Evolutionary conservation across 2,113 vertebrate species (phyloP).

Genomic region (Mixornis gularis): DNA sequence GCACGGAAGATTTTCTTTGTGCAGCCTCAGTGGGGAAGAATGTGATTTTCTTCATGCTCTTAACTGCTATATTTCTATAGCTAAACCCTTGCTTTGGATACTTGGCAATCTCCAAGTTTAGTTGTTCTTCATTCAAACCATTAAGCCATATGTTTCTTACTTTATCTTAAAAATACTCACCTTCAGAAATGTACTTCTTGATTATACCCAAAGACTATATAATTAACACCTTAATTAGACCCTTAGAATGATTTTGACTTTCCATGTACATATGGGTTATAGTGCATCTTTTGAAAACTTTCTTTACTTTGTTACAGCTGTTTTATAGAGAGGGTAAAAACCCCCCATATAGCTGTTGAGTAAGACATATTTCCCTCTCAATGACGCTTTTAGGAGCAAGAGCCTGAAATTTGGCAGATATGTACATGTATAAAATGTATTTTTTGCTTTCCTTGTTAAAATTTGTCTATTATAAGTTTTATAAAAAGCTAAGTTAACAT

Average conservation of each 20-base stretch:
- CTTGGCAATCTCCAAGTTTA: background rate
- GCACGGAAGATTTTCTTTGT: background rate
- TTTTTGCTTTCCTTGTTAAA: background rate
- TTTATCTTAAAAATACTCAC: background rate
- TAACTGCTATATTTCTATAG: background rate
- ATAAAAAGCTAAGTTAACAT: background rate
- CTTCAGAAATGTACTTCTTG: background rate
- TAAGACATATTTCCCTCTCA: background rate
- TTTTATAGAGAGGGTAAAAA: background rate
- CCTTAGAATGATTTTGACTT: background rate
- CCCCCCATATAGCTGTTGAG: background rate
- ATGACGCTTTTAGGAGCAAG: background rate
- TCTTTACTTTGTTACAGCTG: background rate
- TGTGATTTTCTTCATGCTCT: background rate
- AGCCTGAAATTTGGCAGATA: background rate
- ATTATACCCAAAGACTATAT: background rate
- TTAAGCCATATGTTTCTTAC: background rate
- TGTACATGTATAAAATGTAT: background rate
- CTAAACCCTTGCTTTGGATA: background rate
- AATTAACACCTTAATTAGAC: background rate
- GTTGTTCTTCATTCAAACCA: background rate
- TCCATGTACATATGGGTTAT: fast-evolving
- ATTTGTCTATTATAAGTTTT: background rate
- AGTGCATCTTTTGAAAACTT: background rate
- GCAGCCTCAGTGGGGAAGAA: background rate